phyloP scores from a whole-genome alignment of 1,140 invertebrate genomes.

The Trachymyrmex cornetzi region DNA sequence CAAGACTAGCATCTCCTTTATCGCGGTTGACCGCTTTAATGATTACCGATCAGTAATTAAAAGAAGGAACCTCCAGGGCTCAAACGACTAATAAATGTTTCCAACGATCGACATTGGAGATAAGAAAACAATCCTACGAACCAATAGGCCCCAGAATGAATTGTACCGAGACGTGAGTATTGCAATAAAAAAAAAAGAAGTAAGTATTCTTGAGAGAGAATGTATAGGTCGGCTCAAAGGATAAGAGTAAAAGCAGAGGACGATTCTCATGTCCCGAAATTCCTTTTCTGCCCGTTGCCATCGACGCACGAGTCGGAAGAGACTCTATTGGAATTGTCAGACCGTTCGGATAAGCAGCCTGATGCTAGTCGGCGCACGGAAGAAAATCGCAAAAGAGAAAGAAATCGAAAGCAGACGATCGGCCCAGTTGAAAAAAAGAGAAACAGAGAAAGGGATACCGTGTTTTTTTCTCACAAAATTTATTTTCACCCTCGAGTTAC shows the following conservation, averaged over 20 bases:
- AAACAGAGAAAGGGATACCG: not conserved
- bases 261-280: constrained; percentile 69
- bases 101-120: constrained; percentile 49
- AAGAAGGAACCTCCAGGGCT: not conserved
- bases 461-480: constrained; percentile 15
- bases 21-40: not conserved
- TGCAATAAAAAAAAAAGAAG: constrained; percentile 33
- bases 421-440: constrained; percentile 7
- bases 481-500: constrained; percentile 83
- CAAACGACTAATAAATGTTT: constrained; percentile 63
- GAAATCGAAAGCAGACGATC: constrained; percentile 54
- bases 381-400: constrained; percentile 39
- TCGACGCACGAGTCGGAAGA: constrained; percentile 60
- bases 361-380: constrained; percentile 69
- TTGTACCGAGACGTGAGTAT: constrained; percentile 33
- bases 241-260: constrained; percentile 51
- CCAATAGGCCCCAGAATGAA: constrained; percentile 38
- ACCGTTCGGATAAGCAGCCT: constrained; percentile 72
- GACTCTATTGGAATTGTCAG: constrained; percentile 74
- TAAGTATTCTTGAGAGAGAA: constrained; percentile 34
- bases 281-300: constrained; percentile 71
- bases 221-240: constrained; percentile 47
- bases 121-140: constrained; percentile 68
- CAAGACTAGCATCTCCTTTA: constrained; percentile 11
- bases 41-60: constrained; percentile 61